Conservation (phyloP, 2,797 vertebrate genomes). For the Iguana delicatissima region DNA sequence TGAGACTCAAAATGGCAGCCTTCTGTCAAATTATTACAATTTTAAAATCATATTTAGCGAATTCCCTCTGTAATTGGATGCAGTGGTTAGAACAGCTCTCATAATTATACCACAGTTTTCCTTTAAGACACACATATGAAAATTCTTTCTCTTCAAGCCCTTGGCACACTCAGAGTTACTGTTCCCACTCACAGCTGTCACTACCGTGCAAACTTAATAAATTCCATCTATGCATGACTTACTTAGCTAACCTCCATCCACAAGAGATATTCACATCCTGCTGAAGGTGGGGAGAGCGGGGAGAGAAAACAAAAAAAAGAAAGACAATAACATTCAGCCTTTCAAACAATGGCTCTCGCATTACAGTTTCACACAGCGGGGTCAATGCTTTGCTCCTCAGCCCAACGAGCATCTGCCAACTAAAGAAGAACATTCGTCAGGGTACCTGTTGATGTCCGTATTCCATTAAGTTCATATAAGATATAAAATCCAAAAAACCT, state of each 20-base stretch:
- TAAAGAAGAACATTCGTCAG: conserved; percentile 52
- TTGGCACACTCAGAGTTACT: conserved; percentile 70
- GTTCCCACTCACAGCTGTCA: conserved; percentile 73
- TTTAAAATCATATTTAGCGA: conserved; percentile 64
- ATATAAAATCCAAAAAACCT: not conserved
- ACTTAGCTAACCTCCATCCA: conserved; percentile 75
- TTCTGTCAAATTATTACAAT: conserved; percentile 60
- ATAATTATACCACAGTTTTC: conserved; percentile 68
- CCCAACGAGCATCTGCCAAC: conserved; percentile 34
- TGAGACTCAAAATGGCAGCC: conserved; percentile 65
- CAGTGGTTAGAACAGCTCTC: conserved; percentile 70
- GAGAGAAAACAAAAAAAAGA: conserved; percentile 46
- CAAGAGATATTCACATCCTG: conserved; percentile 73
- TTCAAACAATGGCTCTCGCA: conserved; percentile 72
- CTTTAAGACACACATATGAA: conserved; percentile 63
- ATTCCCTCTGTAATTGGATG: conserved; percentile 63
- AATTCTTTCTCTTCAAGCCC: conserved; percentile 69
- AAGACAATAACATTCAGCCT: conserved; percentile 74
- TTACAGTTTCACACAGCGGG: conserved; percentile 68
- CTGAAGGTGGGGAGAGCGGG: not conserved
- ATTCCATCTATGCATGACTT: conserved; percentile 76
- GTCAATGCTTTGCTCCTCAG: conserved; percentile 56
- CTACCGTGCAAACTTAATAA: conserved; percentile 75
- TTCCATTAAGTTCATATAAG: conserved; percentile 35
- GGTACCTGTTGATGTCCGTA: conserved; percentile 50